phyloP scores from a whole-genome alignment of 2,113 vertebrate genomes.

The Eulacestoma nigropectus region DNA sequence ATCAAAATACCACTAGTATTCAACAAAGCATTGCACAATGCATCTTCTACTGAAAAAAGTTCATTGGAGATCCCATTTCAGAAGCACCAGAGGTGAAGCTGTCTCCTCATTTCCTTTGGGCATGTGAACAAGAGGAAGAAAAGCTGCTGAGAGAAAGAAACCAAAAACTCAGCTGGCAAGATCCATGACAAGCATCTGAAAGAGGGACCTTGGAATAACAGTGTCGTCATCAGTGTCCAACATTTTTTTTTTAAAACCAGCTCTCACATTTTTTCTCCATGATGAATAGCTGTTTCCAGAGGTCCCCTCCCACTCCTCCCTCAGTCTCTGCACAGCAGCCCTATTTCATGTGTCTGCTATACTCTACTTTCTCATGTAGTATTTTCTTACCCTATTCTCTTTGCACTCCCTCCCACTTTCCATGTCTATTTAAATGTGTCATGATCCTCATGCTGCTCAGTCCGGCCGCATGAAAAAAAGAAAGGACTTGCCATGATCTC shows the following conservation, averaged over 20 bases:
- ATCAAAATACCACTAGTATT: background rate
- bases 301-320: background rate
- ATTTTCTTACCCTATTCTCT: background rate
- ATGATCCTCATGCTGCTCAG: background rate
- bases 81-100: background rate
- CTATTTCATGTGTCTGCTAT: background rate
- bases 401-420: background rate
- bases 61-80: background rate
- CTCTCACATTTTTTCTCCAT: slow-evolving; percentile 3
- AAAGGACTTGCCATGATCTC: background rate
- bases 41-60: background rate
- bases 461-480: background rate
- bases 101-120: background rate
- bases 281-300: background rate
- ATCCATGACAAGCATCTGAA: slow-evolving; percentile 19
- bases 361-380: background rate
- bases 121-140: background rate
- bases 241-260: background rate
- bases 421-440: background rate
- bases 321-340: background rate
- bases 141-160: background rate
- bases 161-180: slow-evolving; percentile 1
- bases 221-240: background rate
- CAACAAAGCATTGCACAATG: background rate
- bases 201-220: background rate